Evolutionary conservation across 2,113 vertebrate species (phyloP), one percentile per base, ranked within the genome.

Genomic region (Embiotoca jacksoni): DNA sequence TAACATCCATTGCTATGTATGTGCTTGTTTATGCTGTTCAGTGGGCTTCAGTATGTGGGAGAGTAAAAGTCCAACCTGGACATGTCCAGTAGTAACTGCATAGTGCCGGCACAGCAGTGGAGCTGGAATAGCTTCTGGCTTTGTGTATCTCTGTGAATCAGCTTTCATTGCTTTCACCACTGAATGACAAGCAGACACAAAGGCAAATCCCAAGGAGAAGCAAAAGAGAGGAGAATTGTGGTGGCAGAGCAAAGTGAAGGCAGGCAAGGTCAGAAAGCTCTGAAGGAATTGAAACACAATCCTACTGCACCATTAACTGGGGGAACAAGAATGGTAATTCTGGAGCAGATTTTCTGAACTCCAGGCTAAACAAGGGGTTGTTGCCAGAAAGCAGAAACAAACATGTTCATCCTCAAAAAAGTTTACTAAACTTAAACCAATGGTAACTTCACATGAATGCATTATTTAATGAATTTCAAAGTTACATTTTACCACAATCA

Each of bases 161-260:
- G 92, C 92, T 92, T 93, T 86, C 87, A 86, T 83, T 92, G 80
- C 90, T 89, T 87, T 93, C 88, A 84, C 90, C 78, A 84, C 86
- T 92, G 93, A 96, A 94, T 95, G 95, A 96, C 95, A 96, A 92
- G 92, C 92, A 94, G 92, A 96, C 94, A 96, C 96, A 97, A 96
- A 96, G 95, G 87, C 93, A 80, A 92, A 93, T 92, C 92, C 80
- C 87, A 91, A 88, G 79, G 80, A 89, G 89, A 87, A 61, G 82
- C 80, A 67, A 78, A 85, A 68, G 61, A 87, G n/a, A 85, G 61
- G 75, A 81, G 82, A 86, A 71, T 33, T 84, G 84, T 65, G 79
- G 88, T 88, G 88, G 87, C 80, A 86, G 62, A 77, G 78, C 7
- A 44, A 52, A 73, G 72, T 80, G 59, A 54, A 90, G 88, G 84